Evolutionary conservation across 2,888 invertebrate genomes (phyloP).

Genomic region (Dicycla oo): DNA sequence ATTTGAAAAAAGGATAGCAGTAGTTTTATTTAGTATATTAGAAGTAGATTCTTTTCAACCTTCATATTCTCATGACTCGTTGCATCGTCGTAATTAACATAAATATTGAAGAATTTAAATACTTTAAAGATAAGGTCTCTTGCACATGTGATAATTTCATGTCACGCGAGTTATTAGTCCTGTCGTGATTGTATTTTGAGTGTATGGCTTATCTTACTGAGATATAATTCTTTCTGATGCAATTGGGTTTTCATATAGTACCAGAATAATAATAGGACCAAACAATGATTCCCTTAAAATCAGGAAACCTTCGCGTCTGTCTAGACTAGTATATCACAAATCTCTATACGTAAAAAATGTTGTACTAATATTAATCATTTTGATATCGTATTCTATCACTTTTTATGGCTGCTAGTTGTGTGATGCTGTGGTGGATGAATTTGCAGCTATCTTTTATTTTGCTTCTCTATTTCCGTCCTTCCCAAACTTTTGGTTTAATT

Average conservation of each 20-base stretch:
- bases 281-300: slow-evolving; percentile 65
- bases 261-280: slow-evolving; percentile 74
- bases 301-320: slow-evolving; percentile 60
- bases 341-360: slow-evolving; percentile 79
- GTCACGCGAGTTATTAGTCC: slow-evolving; percentile 36
- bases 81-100: slow-evolving; percentile 53
- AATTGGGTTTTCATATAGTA: slow-evolving; percentile 53
- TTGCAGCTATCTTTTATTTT: slow-evolving; percentile 36
- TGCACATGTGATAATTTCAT: slow-evolving; percentile 47
- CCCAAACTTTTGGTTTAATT: not conserved
- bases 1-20: slow-evolving; percentile 56
- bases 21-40: slow-evolving; percentile 68
- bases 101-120: slow-evolving; percentile 57
- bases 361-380: slow-evolving; percentile 76
- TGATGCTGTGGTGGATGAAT: slow-evolving; percentile 64
- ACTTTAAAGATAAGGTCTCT: slow-evolving; percentile 45
- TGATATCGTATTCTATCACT: slow-evolving; percentile 73
- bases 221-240: slow-evolving; percentile 40
- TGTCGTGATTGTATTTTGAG: slow-evolving; percentile 21
- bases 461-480: not conserved
- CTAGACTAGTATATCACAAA: slow-evolving; percentile 72
- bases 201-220: slow-evolving; percentile 24
- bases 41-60: slow-evolving; percentile 64
- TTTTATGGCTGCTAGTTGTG: slow-evolving; percentile 68
- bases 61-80: slow-evolving; percentile 59